Percentiles rank a stretch among this genome's conserved stretches.
Evolutionary conservation across 1,140 invertebrate genomes (phyloP).

Genomic region (Drosophila equinoxialis): DNA sequence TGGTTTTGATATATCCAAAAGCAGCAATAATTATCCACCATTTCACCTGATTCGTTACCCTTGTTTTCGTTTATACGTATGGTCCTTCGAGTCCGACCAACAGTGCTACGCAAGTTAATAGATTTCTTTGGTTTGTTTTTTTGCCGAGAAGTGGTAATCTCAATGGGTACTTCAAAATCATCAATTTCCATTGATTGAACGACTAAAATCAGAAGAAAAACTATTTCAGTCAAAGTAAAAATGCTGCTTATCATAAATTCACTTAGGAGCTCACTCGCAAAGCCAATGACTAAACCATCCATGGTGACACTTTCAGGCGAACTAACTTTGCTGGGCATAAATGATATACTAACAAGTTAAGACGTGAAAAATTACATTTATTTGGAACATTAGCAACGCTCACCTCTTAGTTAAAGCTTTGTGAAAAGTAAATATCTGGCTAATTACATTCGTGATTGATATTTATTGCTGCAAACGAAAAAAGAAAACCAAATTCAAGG

Average conservation of each 20-base stretch:
- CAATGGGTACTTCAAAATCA: slow-evolving; percentile 31
- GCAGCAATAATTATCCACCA: slow-evolving; percentile 54
- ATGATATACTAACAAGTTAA: neutral
- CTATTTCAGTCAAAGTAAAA: neutral
- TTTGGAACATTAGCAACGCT: neutral
- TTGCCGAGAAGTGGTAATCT: slow-evolving; percentile 26
- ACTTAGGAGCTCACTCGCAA: neutral
- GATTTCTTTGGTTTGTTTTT: neutral
- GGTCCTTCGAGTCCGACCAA: slow-evolving; percentile 39
- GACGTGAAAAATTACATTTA: neutral
- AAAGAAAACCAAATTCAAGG: neutral
- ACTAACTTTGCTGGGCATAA: neutral
- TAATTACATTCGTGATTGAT: no score
- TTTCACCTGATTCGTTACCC: slow-evolving; percentile 10
- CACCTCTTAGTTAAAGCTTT: neutral
- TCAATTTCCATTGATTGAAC: slow-evolving; percentile 6
- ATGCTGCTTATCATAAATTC: neutral
- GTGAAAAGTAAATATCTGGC: neutral
- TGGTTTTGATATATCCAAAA: slow-evolving; percentile 59
- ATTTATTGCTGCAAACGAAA: neutral
- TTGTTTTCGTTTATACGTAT: neutral
- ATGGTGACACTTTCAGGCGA: neutral
- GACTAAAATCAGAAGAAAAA: neutral
- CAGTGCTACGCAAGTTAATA: neutral
- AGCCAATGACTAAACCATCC: neutral